Evolutionary conservation across 2,888 invertebrate genomes (phyloP).

Genomic region (Holacanthella duospinosa): DNA sequence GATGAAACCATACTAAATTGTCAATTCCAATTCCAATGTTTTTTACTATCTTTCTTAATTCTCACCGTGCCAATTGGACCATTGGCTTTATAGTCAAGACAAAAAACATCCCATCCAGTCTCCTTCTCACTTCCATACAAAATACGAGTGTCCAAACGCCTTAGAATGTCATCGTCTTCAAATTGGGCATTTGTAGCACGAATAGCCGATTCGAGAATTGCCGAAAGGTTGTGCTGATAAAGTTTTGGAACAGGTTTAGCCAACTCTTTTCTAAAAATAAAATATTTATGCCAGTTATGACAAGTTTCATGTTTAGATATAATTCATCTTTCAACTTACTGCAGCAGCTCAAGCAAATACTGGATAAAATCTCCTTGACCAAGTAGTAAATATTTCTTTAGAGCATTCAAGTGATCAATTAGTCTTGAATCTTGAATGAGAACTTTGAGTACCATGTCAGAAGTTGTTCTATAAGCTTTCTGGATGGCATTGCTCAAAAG

Average conservation of each 20-base stretch:
- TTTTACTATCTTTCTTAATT: conserved; percentile 8
- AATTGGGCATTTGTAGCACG: conserved; percentile 88
- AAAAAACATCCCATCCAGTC: conserved; percentile 82
- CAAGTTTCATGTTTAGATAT: not conserved
- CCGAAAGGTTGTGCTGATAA: conserved; percentile 76
- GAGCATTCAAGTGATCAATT: conserved; percentile 79
- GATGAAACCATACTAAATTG: not conserved
- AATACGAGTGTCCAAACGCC: conserved; percentile 72
- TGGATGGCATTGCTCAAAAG: conserved; percentile 72
- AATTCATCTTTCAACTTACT: conserved; percentile 50
- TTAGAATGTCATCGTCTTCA: conserved; percentile 81
- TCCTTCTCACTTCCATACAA: conserved; percentile 57
- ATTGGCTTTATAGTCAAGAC: conserved; percentile 73
- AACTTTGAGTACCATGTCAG: conserved; percentile 71
- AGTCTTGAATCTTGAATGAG: conserved; percentile 78
- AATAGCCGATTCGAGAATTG: conserved; percentile 72
- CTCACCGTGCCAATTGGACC: conserved; percentile 76
- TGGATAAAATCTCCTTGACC: conserved; percentile 95
- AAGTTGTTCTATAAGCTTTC: conserved; percentile 74
- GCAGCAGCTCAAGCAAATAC: conserved; percentile 80
- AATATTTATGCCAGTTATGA: conserved; percentile 1
- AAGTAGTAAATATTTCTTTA: conserved; percentile 77
- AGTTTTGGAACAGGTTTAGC: conserved; percentile 75
- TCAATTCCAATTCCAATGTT: not conserved
- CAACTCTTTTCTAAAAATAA: conserved; percentile 60